Percentiles rank a stretch among this genome's conserved stretches.
Evolutionary conservation across 2,888 invertebrate species (phyloP).

Genomic region (Notocelia uddmanniana): DNA sequence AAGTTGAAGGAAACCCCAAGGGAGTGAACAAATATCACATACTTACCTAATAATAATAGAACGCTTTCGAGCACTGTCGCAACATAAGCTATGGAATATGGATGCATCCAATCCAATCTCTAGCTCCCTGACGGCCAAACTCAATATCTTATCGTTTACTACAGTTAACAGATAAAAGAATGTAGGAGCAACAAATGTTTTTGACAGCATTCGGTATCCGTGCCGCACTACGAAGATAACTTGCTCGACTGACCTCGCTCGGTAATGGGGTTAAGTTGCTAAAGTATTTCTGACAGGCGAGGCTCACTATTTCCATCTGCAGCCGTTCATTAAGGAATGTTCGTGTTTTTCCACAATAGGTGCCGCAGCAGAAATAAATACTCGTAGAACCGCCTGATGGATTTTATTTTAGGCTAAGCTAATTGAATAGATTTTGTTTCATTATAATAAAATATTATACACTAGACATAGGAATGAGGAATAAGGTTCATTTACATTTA

Average conservation of each 20-base stretch:
- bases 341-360: slow-evolving; percentile 17
- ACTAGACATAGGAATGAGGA: too few relatives aligned
- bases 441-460: not conserved
- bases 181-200: slow-evolving; percentile 40
- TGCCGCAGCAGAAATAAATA: not conserved
- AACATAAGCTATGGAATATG: slow-evolving; percentile 41
- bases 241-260: slow-evolving; percentile 30
- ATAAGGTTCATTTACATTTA: too few relatives aligned
- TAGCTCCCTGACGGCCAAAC: slow-evolving; percentile 33
- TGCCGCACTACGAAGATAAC: slow-evolving; percentile 29
- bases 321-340: slow-evolving; percentile 3
- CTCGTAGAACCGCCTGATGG: not conserved
- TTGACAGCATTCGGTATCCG: slow-evolving; percentile 24
- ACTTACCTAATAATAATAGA: slow-evolving; percentile 32
- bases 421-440: not conserved
- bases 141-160: slow-evolving; percentile 42
- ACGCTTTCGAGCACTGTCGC: slow-evolving; percentile 21
- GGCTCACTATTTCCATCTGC: slow-evolving; percentile 24
- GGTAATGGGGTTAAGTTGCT: slow-evolving; percentile 37
- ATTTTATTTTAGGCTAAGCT: not conserved
- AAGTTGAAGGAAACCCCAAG: slow-evolving; percentile 1
- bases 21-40: slow-evolving; percentile 23
- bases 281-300: slow-evolving; percentile 37
- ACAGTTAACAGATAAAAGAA: slow-evolving; percentile 37
- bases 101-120: slow-evolving; percentile 43